phyloP scores from a whole-genome alignment of 2,797 vertebrate species.

The Gambelia wislizenii region DNA sequence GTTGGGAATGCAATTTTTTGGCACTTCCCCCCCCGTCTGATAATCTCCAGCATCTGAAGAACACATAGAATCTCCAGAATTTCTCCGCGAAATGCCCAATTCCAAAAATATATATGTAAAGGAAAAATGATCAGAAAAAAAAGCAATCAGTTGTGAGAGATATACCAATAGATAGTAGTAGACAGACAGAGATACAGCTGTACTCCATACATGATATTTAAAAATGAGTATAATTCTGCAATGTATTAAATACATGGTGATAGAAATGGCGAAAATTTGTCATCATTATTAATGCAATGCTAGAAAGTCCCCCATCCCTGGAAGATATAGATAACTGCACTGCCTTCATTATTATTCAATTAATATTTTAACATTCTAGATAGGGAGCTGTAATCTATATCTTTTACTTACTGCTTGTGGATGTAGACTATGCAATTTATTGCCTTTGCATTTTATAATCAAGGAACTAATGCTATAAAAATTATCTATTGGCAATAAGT shows the following conservation, averaged over 20 bases:
- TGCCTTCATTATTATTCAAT: conserved; percentile 7
- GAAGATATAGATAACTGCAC: background rate
- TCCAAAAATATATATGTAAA: background rate
- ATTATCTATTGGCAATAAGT: conserved; percentile 38
- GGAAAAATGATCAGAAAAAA: background rate
- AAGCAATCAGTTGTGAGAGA: background rate
- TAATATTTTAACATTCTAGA: conserved; percentile 34
- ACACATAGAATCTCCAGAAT: background rate
- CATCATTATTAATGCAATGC: conserved; percentile 14
- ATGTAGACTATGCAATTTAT: conserved; percentile 15
- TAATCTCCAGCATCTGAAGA: too few species aligned
- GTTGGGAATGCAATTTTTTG: too few species aligned
- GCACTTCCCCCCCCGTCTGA: too few species aligned
- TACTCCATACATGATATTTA: background rate
- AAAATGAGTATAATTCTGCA: background rate
- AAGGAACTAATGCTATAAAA: conserved; percentile 47
- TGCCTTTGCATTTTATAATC: conserved; percentile 18
- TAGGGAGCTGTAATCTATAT: conserved; percentile 10
- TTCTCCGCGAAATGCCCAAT: background rate
- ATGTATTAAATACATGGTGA: background rate
- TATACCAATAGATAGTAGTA: too few species aligned
- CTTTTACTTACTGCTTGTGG: background rate
- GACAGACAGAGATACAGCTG: background rate
- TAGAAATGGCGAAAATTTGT: background rate
- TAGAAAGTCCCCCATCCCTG: background rate